Percentiles rank a stretch among this genome's conserved stretches.
phyloP scores from a whole-genome alignment of 1,140 invertebrate genomes.

The Chymomyza costata region DNA sequence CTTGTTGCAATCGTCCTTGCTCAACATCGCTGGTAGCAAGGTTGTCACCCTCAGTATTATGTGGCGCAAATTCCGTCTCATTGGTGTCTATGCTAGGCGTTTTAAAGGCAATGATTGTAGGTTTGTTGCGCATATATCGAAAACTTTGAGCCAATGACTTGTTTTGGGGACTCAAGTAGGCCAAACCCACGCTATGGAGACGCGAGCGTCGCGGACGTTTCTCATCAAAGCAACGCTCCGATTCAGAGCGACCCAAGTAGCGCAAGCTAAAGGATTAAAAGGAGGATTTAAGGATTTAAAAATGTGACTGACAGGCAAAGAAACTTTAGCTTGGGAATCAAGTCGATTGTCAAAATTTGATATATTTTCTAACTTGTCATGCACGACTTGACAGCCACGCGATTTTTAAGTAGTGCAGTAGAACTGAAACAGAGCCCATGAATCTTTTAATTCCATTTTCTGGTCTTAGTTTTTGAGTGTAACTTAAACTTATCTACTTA shows the following conservation, averaged over 20 bases:
- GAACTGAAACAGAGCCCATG: too few species aligned
- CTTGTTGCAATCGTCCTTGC: slow-evolving; percentile 76
- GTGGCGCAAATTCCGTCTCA: slow-evolving; percentile 75
- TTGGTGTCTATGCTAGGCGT: slow-evolving; percentile 84
- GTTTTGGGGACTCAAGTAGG: slow-evolving; percentile 85
- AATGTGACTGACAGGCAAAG: background rate
- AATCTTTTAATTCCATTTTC: too few species aligned
- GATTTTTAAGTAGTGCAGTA: too few species aligned
- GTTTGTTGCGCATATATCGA: slow-evolving; percentile 90
- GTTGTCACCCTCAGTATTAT: slow-evolving; percentile 3
- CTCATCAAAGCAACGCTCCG: slow-evolving; percentile 85
- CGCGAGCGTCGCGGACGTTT: slow-evolving; percentile 80
- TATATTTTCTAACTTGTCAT: too few species aligned
- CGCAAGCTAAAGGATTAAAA: slow-evolving; percentile 72
- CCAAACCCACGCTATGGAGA: slow-evolving; percentile 80
- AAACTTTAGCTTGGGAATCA: background rate
- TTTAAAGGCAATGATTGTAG: slow-evolving; percentile 90
- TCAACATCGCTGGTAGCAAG: slow-evolving; percentile 75
- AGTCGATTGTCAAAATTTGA: too few species aligned
- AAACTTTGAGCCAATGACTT: slow-evolving; percentile 87
- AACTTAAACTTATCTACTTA: too few species aligned
- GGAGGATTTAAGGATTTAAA: slow-evolving; percentile 8
- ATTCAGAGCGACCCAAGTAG: slow-evolving; percentile 85
- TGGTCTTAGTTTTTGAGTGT: too few species aligned
- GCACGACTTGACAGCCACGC: too few species aligned